Percentiles rank a stretch among this genome's conserved stretches.
Conservation (phyloP, 2,797 vertebrate species). For the Hydrophis major region DNA sequence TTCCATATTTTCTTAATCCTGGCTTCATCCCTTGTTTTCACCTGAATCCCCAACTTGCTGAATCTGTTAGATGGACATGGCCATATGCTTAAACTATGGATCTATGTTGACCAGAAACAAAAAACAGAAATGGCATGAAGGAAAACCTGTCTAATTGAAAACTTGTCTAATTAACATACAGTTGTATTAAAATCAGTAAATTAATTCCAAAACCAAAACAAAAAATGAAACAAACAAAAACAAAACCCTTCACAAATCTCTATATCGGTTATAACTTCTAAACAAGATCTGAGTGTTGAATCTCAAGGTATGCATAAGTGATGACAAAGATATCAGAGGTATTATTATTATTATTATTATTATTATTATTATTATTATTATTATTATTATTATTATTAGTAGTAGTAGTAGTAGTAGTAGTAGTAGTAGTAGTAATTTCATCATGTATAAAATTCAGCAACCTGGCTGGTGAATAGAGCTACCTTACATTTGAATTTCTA, state of each 20-base stretch:
- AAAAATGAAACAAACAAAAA: too few species aligned
- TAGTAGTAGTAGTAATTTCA: background rate
- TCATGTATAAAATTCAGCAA: background rate
- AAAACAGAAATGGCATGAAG: too few species aligned
- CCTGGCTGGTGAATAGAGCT: background rate
- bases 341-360: background rate
- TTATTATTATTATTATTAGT: background rate
- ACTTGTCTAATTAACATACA: too few species aligned
- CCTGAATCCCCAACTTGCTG: background rate
- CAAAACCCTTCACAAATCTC: background rate
- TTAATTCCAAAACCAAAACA: too few species aligned
- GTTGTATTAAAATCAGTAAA: too few species aligned
- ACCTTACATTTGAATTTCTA: background rate
- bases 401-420: too few species aligned
- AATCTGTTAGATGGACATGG: background rate
- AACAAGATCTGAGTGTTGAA: background rate
- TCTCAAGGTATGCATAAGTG: background rate
- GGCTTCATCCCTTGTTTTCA: background rate
- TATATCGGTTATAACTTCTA: background rate
- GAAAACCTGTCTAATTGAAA: background rate
- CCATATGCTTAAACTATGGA: background rate
- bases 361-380: background rate
- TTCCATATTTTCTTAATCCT: background rate
- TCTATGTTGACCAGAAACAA: background rate
- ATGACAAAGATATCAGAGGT: background rate